These are phyloP conservation scores for Pseudomyrmex gracilis DNA, from an alignment of 1,140 invertebrate species.

Conservation along the genomic window DNA sequence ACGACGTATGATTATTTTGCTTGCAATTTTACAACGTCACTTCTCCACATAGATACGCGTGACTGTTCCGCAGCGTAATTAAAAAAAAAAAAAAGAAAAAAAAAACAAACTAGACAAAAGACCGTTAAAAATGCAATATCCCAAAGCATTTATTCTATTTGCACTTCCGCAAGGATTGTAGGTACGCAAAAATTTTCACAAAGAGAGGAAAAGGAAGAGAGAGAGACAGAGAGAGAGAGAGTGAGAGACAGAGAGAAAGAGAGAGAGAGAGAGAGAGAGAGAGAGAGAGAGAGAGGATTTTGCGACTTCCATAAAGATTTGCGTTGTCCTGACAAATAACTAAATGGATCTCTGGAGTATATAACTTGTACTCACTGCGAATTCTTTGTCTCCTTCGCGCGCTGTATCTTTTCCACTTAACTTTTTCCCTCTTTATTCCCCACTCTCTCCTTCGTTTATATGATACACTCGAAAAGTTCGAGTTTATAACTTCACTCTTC, in stretches of 20 bases:
- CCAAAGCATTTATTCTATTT: no score
- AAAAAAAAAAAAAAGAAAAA: not conserved
- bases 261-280: no score
- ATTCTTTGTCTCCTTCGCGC: constrained; percentile 39
- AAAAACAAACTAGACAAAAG: not conserved
- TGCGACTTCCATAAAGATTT: constrained; percentile 72
- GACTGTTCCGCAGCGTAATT: no score
- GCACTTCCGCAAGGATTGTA: no score
- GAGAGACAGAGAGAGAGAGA: no score
- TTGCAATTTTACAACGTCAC: not conserved
- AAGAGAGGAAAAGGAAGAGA: not conserved
- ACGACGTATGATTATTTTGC: not conserved
- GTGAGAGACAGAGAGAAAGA: no score
- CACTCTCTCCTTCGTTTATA: constrained; percentile 21
- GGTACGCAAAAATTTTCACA: constrained; percentile 29
- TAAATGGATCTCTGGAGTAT: constrained; percentile 66
- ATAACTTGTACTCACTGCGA: constrained; percentile 61
- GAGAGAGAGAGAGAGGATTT: constrained; percentile 16
- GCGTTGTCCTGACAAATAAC: constrained; percentile 74
- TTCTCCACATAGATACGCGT: no score
- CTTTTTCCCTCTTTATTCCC: constrained; percentile 3
- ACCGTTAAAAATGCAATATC: no score
- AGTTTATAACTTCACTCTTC: constrained; percentile 68
- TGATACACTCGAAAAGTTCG: constrained; percentile 71
- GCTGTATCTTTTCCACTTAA: constrained; percentile 58